Base-by-base conservation (phyloP, 2,888 invertebrate species). In the Dryobota labecula region DNA sequence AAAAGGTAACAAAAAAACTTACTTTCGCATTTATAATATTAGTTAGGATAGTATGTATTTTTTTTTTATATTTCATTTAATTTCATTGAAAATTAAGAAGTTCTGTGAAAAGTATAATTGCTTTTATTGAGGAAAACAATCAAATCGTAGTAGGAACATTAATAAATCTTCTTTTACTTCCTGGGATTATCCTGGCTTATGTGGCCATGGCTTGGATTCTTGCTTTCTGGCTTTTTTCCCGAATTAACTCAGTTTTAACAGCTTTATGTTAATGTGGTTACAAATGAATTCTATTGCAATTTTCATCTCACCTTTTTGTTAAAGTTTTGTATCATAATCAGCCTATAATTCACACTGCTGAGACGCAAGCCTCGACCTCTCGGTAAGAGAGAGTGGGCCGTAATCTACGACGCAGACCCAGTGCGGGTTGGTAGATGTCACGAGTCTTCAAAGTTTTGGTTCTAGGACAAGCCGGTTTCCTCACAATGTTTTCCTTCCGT, bases 171-270 rank as follows among this genome's bases (percentile, higher is more conserved):
- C 1, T 66, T 65, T 49, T 47, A n/a, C 65, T 65, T 65, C 33
- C 65, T 54, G 5, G 13, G 13, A 65, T 75, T 47, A 56, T 66
- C 47, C 24, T 72, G 66, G 41, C 38, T 72, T 47, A n/a, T n/a
- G 7, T 13, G 2, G 76, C 66, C 72, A 56, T 56, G 27, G 27
- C n/a, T 54, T 24, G 9, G 20, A 11, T 24, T 47, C 54, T 65
- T 18, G 24, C 13, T 41, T 65, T 41, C n/a, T n/a, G 18, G 7
- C 2, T 38, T 54, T 47, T 33, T 33, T n/a, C 9, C 6, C 11
- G 1, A 63, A 63, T 45, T 20, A 63, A 45, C 53, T 63, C 8
- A 24, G 53, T 63, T 74, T 74, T 41, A 47, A 41, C 9, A 47
- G 54, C 6, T 62, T 51, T 7, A 41, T 7, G 18, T 9, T n/a